Percentiles rank a stretch among this genome's conserved stretches.
These are phyloP conservation scores for Colius striatus DNA, from an alignment of 2,113 vertebrate species.

Conservation along the genomic window DNA sequence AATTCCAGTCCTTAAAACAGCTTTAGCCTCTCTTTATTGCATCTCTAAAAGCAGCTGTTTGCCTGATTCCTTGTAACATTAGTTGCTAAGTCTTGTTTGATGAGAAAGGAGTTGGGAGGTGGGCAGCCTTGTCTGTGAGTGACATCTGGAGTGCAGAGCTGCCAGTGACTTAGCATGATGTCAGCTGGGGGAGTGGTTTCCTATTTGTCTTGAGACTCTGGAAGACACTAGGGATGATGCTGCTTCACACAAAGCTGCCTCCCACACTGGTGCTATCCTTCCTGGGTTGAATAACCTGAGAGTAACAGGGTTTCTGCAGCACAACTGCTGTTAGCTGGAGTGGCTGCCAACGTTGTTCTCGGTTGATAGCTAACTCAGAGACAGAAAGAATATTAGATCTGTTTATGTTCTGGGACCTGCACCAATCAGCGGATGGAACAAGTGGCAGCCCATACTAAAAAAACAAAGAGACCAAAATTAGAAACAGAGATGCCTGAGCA, in stretches of 20 bases:
- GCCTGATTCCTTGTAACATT: neutral
- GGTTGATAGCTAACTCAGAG: neutral
- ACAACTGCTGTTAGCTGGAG: neutral
- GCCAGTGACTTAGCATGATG: neutral
- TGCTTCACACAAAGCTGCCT: neutral
- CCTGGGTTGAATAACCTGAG: neutral
- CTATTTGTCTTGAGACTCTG: neutral
- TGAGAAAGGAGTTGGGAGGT: neutral
- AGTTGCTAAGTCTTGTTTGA: neutral
- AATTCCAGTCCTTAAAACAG: neutral
- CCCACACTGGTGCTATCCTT: neutral
- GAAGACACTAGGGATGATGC: neutral
- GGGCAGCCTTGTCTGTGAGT: neutral
- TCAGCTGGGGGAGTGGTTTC: neutral
- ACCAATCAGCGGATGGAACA: neutral
- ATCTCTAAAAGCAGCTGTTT: neutral
- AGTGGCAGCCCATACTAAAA: neutral
- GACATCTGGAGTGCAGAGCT: neutral
- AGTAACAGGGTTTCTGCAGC: neutral
- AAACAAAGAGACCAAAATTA: constrained; percentile 37
- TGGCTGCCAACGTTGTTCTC: neutral
- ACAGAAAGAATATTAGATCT: neutral
- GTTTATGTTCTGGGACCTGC: neutral
- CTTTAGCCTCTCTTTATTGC: neutral
- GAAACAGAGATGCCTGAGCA: neutral